Percentiles rank a stretch among this genome's conserved stretches.
These are phyloP conservation scores for Dinomys branickii DNA, from an alignment of 2,113 vertebrate genomes.

Conservation along the genomic window DNA sequence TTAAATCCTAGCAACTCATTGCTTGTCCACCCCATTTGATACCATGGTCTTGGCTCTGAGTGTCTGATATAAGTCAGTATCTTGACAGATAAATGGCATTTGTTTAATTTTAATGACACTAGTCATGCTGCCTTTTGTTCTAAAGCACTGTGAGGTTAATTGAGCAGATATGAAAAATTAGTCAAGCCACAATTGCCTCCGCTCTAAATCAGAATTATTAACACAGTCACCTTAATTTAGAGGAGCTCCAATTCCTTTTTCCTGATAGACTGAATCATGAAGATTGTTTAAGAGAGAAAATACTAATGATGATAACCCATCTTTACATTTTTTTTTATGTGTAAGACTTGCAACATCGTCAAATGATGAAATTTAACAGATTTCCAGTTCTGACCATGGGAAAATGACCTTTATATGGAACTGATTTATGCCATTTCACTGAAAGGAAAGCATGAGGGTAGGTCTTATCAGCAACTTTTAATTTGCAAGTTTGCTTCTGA, in stretches of 20 bases:
- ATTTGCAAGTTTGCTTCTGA: conserved; percentile 57
- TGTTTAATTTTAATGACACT: conserved; percentile 83
- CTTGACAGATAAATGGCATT: conserved; percentile 80
- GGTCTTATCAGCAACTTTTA: conserved; percentile 31
- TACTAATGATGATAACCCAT: conserved; percentile 68
- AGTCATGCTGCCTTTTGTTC: conserved; percentile 79
- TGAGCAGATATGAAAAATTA: conserved; percentile 85
- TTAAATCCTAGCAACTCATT: conserved; percentile 16
- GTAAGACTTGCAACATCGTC: conserved; percentile 4
- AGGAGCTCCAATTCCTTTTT: conserved; percentile 31
- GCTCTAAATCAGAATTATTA: conserved; percentile 79
- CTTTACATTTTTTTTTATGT: conserved; percentile 54
- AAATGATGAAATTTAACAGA: background rate
- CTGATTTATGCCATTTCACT: background rate
- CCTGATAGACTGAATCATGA: conserved; percentile 65
- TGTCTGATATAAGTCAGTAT: conserved; percentile 72
- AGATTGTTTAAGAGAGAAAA: conserved; percentile 73
- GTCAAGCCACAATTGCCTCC: conserved; percentile 75
- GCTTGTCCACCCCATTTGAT: conserved; percentile 65
- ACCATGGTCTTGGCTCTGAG: conserved; percentile 51
- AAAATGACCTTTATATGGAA: background rate
- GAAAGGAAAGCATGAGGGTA: background rate
- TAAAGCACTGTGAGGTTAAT: conserved; percentile 84
- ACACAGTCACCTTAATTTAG: conserved; percentile 81
- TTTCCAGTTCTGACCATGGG: background rate